phyloP scores from a whole-genome alignment of 2,113 vertebrate species.

The Narcine bancroftii region DNA sequence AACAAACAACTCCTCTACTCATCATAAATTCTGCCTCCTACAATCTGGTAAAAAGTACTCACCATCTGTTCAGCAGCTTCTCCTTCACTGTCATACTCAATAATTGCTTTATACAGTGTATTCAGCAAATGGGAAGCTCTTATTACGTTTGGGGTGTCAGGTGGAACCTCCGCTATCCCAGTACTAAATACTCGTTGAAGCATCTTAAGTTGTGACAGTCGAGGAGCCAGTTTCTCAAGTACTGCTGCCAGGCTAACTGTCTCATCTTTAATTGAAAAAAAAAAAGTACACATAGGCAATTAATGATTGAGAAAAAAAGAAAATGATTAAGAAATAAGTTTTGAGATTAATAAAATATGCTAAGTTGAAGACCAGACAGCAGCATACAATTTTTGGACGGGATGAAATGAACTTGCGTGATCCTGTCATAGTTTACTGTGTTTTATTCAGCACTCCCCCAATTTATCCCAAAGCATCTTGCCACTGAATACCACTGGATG shows the following conservation, averaged over 20 bases:
- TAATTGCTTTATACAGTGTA: conserved; percentile 92
- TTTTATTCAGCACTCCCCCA: not conserved
- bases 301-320: not conserved
- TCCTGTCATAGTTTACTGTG: not conserved
- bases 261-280: conserved; percentile 68
- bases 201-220: conserved; percentile 83
- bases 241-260: conserved; percentile 80
- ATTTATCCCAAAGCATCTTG: not conserved
- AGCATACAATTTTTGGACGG: not conserved
- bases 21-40: not conserved
- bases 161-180: conserved; percentile 88
- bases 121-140: conserved; percentile 92
- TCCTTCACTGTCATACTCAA: conserved; percentile 86
- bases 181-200: conserved; percentile 91
- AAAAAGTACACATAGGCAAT: conserved; percentile 37
- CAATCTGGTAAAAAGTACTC: conserved; percentile 40
- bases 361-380: not conserved
- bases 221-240: conserved; percentile 72
- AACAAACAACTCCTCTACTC: too few species aligned
- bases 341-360: not conserved
- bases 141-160: conserved; percentile 84
- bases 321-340: not conserved
- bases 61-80: conserved; percentile 91
- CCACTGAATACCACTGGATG: not conserved
- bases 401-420: not conserved